A percentile compares a stretch with the other conserved stretches of the same genome.
phyloP scores from a whole-genome alignment of 2,113 vertebrate species.

The Barbus barbus region DNA sequence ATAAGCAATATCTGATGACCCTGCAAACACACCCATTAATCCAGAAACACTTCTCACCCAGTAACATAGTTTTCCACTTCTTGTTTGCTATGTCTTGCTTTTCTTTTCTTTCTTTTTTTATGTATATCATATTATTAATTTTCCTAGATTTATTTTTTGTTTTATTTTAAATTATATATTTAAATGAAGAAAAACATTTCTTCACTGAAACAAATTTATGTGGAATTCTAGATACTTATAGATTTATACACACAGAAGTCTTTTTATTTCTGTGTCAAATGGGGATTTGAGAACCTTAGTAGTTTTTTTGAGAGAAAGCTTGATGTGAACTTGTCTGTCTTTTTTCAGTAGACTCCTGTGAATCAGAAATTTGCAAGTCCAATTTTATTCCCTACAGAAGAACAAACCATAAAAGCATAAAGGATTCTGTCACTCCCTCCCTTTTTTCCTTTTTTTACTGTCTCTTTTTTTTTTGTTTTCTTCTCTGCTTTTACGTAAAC shows the following conservation, averaged over 20 bases:
- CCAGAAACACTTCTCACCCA: not conserved
- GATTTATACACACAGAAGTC: not conserved
- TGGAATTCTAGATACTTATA: not conserved
- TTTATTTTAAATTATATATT: not conserved
- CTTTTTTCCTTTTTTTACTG: constrained; percentile 41
- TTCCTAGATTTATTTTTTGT: not conserved
- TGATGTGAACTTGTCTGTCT: constrained; percentile 8
- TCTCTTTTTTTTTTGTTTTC: constrained; percentile 22
- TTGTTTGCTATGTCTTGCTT: not conserved
- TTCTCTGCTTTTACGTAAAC: not conserved
- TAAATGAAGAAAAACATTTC: not conserved
- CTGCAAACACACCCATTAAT: constrained; percentile 20
- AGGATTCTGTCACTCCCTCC: constrained; percentile 35
- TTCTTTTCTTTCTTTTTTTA: not conserved
- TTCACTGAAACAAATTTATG: not conserved
- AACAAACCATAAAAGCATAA: constrained; percentile 75
- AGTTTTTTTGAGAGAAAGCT: not conserved
- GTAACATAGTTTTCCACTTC: not conserved
- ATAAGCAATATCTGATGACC: constrained; percentile 17
- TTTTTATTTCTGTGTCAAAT: not conserved
- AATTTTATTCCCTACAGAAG: constrained; percentile 81
- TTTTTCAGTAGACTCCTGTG: constrained; percentile 59
- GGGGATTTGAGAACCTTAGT: not conserved
- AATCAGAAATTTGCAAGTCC: constrained; percentile 83
- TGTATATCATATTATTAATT: not conserved